Conservation (phyloP, 2,888 invertebrate species). For the Malachius bipustulatus region DNA sequence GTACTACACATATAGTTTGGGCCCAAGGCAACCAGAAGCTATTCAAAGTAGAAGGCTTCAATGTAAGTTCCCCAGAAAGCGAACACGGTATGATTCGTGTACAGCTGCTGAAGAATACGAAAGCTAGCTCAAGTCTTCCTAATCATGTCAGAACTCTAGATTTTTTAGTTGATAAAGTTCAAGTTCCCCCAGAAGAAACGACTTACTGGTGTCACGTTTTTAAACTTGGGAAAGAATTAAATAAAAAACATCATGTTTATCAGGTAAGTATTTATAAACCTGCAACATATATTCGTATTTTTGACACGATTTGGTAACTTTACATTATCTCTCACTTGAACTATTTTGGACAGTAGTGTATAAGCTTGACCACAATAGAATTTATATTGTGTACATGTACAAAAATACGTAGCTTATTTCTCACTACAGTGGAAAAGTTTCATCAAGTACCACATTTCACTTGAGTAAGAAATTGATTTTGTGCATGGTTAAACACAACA, state of each 20-base stretch:
- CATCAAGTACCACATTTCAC: too few relatives aligned
- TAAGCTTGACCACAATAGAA: too few relatives aligned
- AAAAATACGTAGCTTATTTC: too few relatives aligned
- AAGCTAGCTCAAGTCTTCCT: slow-evolving; percentile 32
- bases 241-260: slow-evolving; percentile 66
- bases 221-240: slow-evolving; percentile 58
- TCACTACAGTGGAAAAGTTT: too few relatives aligned
- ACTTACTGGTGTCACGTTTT: slow-evolving; percentile 95
- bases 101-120: slow-evolving; percentile 49
- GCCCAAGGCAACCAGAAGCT: slow-evolving; percentile 65
- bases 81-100: slow-evolving; percentile 66
- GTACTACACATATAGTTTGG: slow-evolving; percentile 82
- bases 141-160: slow-evolving; percentile 45
- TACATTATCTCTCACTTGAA: too few relatives aligned
- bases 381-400: too few relatives aligned
- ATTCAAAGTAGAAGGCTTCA: slow-evolving; percentile 53
- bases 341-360: too few relatives aligned
- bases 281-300: too few relatives aligned
- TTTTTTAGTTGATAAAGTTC: slow-evolving; percentile 50
- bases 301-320: too few relatives aligned
- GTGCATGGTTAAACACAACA: too few relatives aligned
- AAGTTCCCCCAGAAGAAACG: slow-evolving; percentile 76
- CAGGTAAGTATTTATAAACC: too few relatives aligned
- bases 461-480: too few relatives aligned
- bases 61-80: slow-evolving; percentile 41